A percentile compares a stretch with the other conserved stretches of the same genome.
Evolutionary conservation across 2,888 invertebrate genomes (phyloP).

Genomic region (Amphipoea lucens): DNA sequence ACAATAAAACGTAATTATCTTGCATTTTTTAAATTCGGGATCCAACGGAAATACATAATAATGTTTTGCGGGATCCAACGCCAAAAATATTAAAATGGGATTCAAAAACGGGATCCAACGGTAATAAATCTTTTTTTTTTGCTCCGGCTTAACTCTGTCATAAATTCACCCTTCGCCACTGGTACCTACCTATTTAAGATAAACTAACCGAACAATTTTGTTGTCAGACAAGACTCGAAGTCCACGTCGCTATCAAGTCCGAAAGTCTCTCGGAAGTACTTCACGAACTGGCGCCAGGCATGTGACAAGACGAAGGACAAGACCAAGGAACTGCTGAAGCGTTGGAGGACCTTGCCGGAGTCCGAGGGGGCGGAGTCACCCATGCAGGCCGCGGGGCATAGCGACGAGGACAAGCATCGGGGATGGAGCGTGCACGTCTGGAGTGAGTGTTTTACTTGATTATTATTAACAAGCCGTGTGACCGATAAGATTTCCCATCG

Average conservation of each 20-base stretch:
- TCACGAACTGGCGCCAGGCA: slow-evolving; percentile 93
- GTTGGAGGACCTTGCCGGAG: slow-evolving; percentile 93
- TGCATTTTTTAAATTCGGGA: too few species aligned
- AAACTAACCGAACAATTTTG: slow-evolving; percentile 27
- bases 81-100: too few species aligned
- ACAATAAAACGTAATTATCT: too few species aligned
- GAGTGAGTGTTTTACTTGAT: slow-evolving; percentile 89
- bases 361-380: slow-evolving; percentile 82
- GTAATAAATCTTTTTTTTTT: too few species aligned
- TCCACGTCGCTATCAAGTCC: slow-evolving; percentile 83
- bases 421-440: slow-evolving; percentile 95
- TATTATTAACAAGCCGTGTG: not conserved
- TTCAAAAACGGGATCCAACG: too few species aligned
- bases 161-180: too few species aligned
- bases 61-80: too few species aligned
- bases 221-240: slow-evolving; percentile 86
- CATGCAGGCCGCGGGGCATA: slow-evolving; percentile 81
- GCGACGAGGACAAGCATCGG: slow-evolving; percentile 87
- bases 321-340: slow-evolving; percentile 93
- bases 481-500: not conserved
- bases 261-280: slow-evolving; percentile 93
- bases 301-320: slow-evolving; percentile 94
- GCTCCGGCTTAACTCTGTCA: too few species aligned
- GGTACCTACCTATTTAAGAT: slow-evolving; percentile 8
- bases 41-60: too few species aligned